Conservation (phyloP, 2,797 vertebrate genomes). For the Myotis findleyi region DNA sequence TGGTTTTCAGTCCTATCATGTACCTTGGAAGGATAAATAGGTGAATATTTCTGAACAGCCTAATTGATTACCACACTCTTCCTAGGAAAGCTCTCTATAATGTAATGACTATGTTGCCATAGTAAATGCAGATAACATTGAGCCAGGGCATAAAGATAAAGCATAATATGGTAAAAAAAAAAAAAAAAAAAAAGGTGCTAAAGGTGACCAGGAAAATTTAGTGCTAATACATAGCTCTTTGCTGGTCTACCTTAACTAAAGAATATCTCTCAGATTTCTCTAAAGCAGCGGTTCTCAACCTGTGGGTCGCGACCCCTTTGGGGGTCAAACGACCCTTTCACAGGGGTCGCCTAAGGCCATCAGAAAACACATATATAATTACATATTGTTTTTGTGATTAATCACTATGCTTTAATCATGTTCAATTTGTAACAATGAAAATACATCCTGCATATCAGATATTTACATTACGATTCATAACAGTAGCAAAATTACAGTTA, state of each 20-base stretch:
- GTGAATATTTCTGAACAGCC: not conserved
- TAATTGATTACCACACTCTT: not conserved
- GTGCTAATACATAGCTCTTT: not conserved
- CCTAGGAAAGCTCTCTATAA: not conserved
- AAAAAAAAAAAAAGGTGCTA: not conserved
- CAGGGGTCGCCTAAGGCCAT: too few relatives aligned
- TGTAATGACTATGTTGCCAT: not conserved
- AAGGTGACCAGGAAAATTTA: not conserved
- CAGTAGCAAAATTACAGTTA: too few relatives aligned
- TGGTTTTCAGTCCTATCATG: not conserved
- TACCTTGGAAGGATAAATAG: not conserved
- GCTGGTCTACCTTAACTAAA: not conserved
- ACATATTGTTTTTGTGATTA: too few relatives aligned
- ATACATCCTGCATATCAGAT: too few relatives aligned
- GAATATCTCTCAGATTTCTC: conserved; percentile 1
- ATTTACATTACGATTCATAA: too few relatives aligned
- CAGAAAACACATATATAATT: too few relatives aligned
- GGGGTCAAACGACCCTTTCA: too few relatives aligned
- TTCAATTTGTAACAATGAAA: too few relatives aligned
- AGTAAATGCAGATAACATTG: not conserved
- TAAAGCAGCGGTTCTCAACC: not conserved
- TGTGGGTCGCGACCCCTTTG: too few relatives aligned
- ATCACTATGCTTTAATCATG: too few relatives aligned
- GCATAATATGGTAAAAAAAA: not conserved
- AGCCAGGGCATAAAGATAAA: not conserved